These are phyloP conservation scores for Temnothorax rugatulus DNA, from an alignment of 2,888 invertebrate species.

Conservation along the genomic window DNA sequence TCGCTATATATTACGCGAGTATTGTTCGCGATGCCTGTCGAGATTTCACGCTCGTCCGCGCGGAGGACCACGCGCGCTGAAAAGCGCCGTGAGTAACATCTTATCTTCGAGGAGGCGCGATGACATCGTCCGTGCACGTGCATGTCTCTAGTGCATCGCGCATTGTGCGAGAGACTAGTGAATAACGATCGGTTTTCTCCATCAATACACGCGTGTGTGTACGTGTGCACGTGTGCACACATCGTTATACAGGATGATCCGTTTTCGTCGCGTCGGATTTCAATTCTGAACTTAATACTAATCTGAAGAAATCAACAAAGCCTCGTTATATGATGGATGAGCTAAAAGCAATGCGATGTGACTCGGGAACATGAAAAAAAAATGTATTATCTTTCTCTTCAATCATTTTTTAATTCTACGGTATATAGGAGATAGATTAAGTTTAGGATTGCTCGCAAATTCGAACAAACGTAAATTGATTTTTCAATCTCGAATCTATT, in stretches of 20 bases:
- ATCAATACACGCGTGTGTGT: background rate
- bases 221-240: background rate
- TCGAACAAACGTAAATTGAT: background rate
- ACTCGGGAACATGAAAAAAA: background rate
- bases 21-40: constrained; percentile 42
- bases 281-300: background rate
- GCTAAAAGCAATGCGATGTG: background rate
- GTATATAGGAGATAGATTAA: no score
- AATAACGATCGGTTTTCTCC: constrained; percentile 37
- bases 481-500: background rate
- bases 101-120: constrained; percentile 66
- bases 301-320: background rate
- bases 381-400: background rate
- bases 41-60: constrained; percentile 37
- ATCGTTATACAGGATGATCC: background rate
- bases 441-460: background rate
- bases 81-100: constrained; percentile 47
- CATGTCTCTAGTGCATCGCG: constrained; percentile 78
- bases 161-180: constrained; percentile 53
- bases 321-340: background rate
- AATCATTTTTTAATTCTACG: background rate
- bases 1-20: constrained; percentile 37
- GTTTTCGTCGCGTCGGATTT: background rate
- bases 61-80: constrained; percentile 15
- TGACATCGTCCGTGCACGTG: constrained; percentile 77